A percentile compares a stretch with the other conserved stretches of the same genome.
Evolutionary conservation across 2,797 vertebrate species (phyloP).

Genomic region (Pangasius djambal): DNA sequence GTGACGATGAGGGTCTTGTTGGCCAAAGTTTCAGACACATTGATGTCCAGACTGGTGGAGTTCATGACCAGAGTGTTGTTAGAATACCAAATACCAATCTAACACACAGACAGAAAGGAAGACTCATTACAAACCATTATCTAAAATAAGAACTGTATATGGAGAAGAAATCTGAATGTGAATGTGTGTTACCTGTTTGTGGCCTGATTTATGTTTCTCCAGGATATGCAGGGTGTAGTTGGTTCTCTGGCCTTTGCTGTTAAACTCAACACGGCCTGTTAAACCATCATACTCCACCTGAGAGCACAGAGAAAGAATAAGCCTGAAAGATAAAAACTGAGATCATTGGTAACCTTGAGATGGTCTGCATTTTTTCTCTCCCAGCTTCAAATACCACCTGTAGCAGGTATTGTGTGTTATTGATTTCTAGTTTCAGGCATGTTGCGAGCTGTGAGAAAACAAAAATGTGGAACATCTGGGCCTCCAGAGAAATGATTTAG

Average conservation of each 20-base stretch:
- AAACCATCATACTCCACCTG: conserved; percentile 90
- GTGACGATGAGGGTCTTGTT: conserved; percentile 91
- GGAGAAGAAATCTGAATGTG: neutral
- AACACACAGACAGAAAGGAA: conserved; percentile 61
- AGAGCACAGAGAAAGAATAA: conserved; percentile 28
- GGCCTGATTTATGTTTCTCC: conserved; percentile 84
- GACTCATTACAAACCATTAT: neutral
- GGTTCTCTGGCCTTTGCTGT: conserved; percentile 92
- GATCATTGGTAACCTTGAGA: neutral
- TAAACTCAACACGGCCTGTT: conserved; percentile 89
- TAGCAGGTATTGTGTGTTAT: neutral
- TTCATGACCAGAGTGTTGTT: conserved; percentile 90
- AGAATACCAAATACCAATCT: conserved; percentile 92
- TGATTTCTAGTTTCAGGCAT: conserved; percentile 4
- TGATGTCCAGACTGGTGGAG: conserved; percentile 85
- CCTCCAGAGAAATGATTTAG: conserved; percentile 9
- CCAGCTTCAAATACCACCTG: neutral
- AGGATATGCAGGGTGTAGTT: conserved; percentile 89
- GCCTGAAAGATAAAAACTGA: neutral
- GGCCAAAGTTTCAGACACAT: conserved; percentile 83
- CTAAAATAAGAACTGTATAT: neutral
- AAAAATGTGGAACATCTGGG: neutral
- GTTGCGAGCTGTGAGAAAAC: neutral
- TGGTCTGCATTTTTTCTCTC: neutral
- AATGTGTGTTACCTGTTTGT: conserved; percentile 79